These are phyloP conservation scores for Iselma pallidipennis DNA, from an alignment of 2,888 invertebrate genomes.

Conservation along the genomic window DNA sequence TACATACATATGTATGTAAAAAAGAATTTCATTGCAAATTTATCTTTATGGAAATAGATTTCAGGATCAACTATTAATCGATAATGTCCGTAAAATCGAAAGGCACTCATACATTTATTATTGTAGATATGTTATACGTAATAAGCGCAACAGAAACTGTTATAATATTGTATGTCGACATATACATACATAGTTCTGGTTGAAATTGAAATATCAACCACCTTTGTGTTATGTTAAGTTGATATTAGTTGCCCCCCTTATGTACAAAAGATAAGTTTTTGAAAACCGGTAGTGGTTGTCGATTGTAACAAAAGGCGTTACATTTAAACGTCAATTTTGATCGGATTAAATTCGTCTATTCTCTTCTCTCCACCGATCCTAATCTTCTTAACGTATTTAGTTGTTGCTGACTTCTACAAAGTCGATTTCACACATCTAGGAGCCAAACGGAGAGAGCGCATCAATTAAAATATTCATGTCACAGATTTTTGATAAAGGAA, in stretches of 20 bases:
- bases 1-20: too few relatives aligned
- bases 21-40: neutral
- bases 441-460: conserved; percentile 14
- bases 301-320: conserved; percentile 35
- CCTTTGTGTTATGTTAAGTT: too few relatives aligned
- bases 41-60: neutral
- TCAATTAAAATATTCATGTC: conserved; percentile 37
- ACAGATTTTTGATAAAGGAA: too few relatives aligned
- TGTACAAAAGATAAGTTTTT: conserved; percentile 24
- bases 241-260: neutral
- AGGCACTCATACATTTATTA: too few relatives aligned
- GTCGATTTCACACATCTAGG: conserved; percentile 41
- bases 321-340: conserved; percentile 46
- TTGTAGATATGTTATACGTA: too few relatives aligned
- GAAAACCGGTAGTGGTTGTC: conserved; percentile 44
- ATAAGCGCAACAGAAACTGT: too few relatives aligned
- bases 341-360: conserved; percentile 43
- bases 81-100: too few relatives aligned
- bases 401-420: conserved; percentile 39
- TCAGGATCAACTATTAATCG: conserved; percentile 6
- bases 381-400: conserved; percentile 44
- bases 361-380: conserved; percentile 28
- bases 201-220: neutral
- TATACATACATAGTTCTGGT: too few relatives aligned
- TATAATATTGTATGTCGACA: too few relatives aligned